Percentiles rank a stretch among this genome's conserved stretches.
Conservation (phyloP, 2,888 invertebrate genomes). For the Ctenicera cuprea region DNA sequence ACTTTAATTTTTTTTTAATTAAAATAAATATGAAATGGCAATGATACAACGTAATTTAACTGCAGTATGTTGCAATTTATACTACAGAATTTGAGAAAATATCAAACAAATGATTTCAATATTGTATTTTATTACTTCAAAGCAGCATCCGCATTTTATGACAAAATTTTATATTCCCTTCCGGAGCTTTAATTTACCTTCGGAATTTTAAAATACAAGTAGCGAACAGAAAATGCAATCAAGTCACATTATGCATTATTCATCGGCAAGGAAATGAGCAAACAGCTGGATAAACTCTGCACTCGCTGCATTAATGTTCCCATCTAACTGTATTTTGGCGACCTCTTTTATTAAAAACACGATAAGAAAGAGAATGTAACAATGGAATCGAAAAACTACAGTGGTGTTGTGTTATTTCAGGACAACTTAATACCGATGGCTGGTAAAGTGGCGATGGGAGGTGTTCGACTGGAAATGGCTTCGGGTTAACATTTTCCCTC, state of each 20-base stretch:
- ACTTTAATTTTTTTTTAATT: too few relatives aligned
- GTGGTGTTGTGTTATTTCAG: background rate
- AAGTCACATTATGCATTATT: slow-evolving; percentile 15
- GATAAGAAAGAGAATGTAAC: background rate
- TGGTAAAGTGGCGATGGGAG: background rate
- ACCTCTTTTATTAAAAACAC: background rate
- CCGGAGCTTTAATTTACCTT: slow-evolving; percentile 11
- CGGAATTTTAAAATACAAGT: slow-evolving; percentile 24
- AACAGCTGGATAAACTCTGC: slow-evolving; percentile 19
- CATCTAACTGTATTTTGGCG: background rate
- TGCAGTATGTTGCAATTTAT: too few relatives aligned
- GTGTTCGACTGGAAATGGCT: slow-evolving; percentile 6
- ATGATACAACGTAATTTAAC: too few relatives aligned
- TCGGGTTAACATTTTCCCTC: slow-evolving; percentile 9
- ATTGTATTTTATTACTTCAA: too few relatives aligned
- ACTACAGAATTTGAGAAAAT: too few relatives aligned
- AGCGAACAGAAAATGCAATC: slow-evolving; percentile 17
- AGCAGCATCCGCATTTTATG: slow-evolving; percentile 4
- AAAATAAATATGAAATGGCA: too few relatives aligned
- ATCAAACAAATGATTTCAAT: too few relatives aligned
- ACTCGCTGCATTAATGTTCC: background rate
- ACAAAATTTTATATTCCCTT: slow-evolving; percentile 2
- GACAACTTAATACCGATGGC: background rate
- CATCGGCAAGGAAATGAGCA: slow-evolving; percentile 19
- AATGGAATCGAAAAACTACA: background rate